Percentiles rank a stretch among this genome's conserved stretches.
Conservation (phyloP, 2,797 vertebrate genomes). For the Macroramphosus scolopax region DNA sequence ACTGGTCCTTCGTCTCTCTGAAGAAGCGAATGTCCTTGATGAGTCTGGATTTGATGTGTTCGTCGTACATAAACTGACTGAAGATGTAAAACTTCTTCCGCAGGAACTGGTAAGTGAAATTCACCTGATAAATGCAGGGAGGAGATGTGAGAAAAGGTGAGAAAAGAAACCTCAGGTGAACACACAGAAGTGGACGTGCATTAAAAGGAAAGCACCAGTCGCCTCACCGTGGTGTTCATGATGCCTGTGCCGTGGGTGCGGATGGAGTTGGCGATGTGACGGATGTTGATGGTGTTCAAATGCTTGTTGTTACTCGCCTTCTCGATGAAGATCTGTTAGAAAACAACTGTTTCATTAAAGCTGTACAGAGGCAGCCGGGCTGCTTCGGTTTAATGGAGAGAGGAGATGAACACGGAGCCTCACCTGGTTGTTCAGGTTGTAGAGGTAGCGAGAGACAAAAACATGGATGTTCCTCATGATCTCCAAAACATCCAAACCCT, state of each 20-base stretch:
- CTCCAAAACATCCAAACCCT: conserved; percentile 98
- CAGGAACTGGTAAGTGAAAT: conserved; percentile 98
- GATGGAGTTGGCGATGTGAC: conserved; percentile 98
- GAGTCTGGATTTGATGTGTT: conserved; percentile 97
- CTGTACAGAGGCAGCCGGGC: neutral
- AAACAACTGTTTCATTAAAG: neutral
- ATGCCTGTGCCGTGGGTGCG: conserved; percentile 98
- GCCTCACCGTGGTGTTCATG: conserved; percentile 95
- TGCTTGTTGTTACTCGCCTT: conserved; percentile 99
- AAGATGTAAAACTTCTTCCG: conserved; percentile 99
- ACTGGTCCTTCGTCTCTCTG: conserved; percentile 96
- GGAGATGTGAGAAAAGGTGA: neutral
- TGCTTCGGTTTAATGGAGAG: too few species aligned
- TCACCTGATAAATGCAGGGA: conserved; percentile 79
- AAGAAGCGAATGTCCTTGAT: conserved; percentile 99
- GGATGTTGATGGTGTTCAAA: conserved; percentile 98
- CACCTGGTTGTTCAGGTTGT: conserved; percentile 99
- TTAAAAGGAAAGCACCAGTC: too few species aligned
- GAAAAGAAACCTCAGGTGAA: too few species aligned
- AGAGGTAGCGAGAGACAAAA: conserved; percentile 97
- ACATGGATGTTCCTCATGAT: conserved; percentile 99
- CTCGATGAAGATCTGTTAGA: conserved; percentile 92
- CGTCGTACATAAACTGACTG: conserved; percentile 99
- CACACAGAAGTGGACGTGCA: too few species aligned
- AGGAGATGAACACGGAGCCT: conserved; percentile 1